phyloP scores from a whole-genome alignment of 2,113 vertebrate genomes.

The Pampusana beccarii region DNA sequence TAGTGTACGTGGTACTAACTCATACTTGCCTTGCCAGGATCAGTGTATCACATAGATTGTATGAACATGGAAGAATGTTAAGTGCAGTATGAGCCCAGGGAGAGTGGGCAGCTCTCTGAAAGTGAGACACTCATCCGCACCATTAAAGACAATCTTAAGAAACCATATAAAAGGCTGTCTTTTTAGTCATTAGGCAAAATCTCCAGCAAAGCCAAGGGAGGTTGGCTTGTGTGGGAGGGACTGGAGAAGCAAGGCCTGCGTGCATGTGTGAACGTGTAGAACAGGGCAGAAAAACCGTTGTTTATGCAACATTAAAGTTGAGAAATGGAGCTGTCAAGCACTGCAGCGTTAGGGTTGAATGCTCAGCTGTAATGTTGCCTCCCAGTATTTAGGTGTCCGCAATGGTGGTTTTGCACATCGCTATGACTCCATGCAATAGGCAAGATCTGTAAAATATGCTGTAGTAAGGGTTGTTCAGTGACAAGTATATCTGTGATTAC shows the following conservation, averaged over 20 bases:
- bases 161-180: neutral
- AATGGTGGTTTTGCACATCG: neutral
- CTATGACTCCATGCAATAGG: neutral
- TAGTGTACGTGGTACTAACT: neutral
- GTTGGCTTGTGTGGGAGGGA: constrained; percentile 17
- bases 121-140: neutral
- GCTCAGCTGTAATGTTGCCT: neutral
- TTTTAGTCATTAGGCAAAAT: neutral
- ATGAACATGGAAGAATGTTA: neutral
- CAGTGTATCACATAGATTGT: neutral
- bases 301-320: constrained; percentile 37
- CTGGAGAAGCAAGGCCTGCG: neutral
- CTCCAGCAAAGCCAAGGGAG: neutral
- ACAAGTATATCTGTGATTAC: neutral
- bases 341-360: neutral
- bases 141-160: neutral
- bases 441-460: neutral
- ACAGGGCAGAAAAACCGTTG: neutral
- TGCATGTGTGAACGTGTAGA: constrained; percentile 21
- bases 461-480: neutral
- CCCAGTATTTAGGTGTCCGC: neutral
- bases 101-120: neutral
- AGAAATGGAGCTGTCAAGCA: constrained; percentile 40
- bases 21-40: neutral
- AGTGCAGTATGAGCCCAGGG: neutral